These are phyloP conservation scores for Pelusios castaneus DNA, from an alignment of 2,113 vertebrate species.

Conservation along the genomic window DNA sequence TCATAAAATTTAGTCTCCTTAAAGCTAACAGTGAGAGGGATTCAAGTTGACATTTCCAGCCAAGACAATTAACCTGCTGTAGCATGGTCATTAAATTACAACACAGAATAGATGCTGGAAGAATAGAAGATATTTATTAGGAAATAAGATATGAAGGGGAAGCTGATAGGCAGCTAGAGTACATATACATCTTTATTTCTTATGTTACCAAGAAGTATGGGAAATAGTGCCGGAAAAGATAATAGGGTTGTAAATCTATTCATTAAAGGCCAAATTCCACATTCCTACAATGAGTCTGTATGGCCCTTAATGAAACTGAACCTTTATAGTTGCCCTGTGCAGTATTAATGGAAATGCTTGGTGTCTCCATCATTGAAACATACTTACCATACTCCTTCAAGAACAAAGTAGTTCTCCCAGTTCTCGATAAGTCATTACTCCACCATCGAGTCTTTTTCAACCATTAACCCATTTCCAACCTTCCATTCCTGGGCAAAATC, in stretches of 20 bases:
- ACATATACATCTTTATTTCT: not conserved
- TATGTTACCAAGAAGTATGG: not conserved
- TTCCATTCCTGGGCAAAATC: not conserved
- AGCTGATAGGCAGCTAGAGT: not conserved
- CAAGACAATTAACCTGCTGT: not conserved
- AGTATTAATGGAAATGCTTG: not conserved
- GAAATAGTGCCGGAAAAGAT: not conserved
- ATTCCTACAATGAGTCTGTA: not conserved
- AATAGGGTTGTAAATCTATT: rapidly evolving
- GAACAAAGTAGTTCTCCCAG: not conserved
- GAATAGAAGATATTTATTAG: not conserved
- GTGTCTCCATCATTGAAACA: not conserved
- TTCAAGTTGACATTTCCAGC: not conserved
- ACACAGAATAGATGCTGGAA: not conserved
- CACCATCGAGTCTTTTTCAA: not conserved
- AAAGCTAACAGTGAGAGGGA: not conserved
- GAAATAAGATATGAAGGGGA: not conserved
- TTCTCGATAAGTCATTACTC: too few relatives aligned
- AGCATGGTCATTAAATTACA: not conserved
- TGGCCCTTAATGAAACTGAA: not conserved
- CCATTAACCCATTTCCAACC: not conserved
- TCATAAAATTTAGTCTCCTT: not conserved
- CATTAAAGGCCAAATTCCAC: not conserved
- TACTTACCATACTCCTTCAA: not conserved
- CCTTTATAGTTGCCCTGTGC: not conserved